Evolutionary conservation across 2,113 vertebrate species (phyloP), one percentile per base, ranked within the genome.

Genomic region (Pseudois nayaur): DNA sequence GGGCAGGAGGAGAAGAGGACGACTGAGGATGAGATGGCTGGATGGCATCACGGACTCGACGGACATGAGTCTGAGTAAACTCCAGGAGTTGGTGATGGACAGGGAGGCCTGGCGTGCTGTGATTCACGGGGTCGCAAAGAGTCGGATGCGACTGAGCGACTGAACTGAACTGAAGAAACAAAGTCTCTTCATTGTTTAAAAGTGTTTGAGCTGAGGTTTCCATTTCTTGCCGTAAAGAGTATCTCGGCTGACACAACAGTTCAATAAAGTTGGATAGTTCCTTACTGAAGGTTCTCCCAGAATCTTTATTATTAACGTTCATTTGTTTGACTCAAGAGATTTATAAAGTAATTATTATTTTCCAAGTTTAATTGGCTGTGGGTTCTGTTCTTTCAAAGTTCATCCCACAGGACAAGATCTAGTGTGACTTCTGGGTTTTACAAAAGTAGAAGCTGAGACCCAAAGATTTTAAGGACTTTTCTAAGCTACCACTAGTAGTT

Each of bases 371-470:
- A 36, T 52, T 57, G 45, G 40, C 40, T 89, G 71, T 76, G 40
- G 40, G 6, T 76, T 76, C 23, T 76, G 40, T 76, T 76, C 23
- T 76, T 90, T 54, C 27, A 11, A 1, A 74, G 21, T 12, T 29
- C 0, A 45, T 64, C 57, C 83, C 8, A 67, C 4, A 54, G 90
- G 29, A 52, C 15, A 84, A 31, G 54, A 81, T 76, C 45, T 60
- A 48, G 55, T 50, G 43, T 74, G 62, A 52, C 8, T 78, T 21
- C 8, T 3, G 43, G 55, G 57, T 55, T 36, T 95, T 62, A 57
- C 7, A 45, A 60, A 95, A 83, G 71, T 43, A 21, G 45, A 91
- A 87, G 91, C 25, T 36, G 60, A 93, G 59, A 88, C 64, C 23
- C 48, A 64, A 31, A 74, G 55, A 31, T 54, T 55, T 59, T 59